phyloP scores from a whole-genome alignment of 2,888 invertebrate species.

The Macrosiphum euphorbiae region DNA sequence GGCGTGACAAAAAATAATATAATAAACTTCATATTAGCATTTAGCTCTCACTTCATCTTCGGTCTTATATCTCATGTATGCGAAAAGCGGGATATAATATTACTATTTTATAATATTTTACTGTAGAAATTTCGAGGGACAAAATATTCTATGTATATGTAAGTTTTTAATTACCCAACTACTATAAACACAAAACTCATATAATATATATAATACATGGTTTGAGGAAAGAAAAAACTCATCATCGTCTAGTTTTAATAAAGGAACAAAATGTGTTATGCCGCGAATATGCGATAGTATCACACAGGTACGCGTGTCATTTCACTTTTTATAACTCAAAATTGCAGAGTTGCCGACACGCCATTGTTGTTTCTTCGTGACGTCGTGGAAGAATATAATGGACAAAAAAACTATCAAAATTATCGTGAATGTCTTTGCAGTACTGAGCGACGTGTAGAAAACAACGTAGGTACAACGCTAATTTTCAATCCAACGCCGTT shows the following conservation, averaged over 20 bases:
- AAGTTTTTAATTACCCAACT: neutral
- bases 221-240: neutral
- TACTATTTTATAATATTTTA: neutral
- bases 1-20: neutral
- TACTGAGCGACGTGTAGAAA: neutral
- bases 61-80: neutral
- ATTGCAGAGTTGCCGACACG: neutral
- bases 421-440: neutral
- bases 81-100: neutral
- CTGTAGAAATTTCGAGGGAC: neutral
- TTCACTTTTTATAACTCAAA: constrained; percentile 21
- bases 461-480: too few relatives aligned
- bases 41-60: neutral
- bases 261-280: neutral
- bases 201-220: neutral
- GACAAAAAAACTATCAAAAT: neutral
- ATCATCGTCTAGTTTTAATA: neutral
- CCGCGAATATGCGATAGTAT: neutral
- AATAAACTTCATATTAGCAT: neutral
- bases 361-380: constrained; percentile 13
- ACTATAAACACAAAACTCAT: neutral
- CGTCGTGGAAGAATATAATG: neutral
- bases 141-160: neutral
- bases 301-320: neutral
- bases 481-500: neutral